phyloP scores from a whole-genome alignment of 1,140 invertebrate species.

The Hermetia illucens region DNA sequence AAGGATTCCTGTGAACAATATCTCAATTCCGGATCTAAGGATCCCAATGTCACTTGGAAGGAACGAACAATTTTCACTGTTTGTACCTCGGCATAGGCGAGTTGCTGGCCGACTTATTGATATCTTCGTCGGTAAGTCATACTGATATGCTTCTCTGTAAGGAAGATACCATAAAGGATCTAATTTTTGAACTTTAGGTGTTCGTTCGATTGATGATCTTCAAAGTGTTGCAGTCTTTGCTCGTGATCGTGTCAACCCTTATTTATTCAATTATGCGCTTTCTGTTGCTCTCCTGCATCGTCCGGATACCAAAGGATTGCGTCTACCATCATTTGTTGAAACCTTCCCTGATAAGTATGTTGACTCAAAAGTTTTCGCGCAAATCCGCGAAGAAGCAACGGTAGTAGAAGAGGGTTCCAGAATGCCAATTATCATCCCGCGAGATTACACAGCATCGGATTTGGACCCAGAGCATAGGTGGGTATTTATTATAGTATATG shows the following conservation, averaged over 20 bases:
- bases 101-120: constrained; percentile 54
- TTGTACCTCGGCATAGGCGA: constrained; percentile 52
- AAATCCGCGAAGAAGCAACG: constrained; percentile 52
- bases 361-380: constrained; percentile 51
- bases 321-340: constrained; percentile 52
- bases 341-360: constrained; percentile 67
- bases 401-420: constrained; percentile 45
- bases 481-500: no score
- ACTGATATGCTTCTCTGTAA: neutral
- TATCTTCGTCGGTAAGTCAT: constrained; percentile 45
- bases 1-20: constrained; percentile 43
- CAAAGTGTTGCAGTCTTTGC: constrained; percentile 52
- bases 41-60: constrained; percentile 48
- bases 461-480: constrained; percentile 60
- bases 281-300: constrained; percentile 63
- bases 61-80: constrained; percentile 57
- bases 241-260: constrained; percentile 58
- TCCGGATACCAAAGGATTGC: constrained; percentile 53
- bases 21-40: constrained; percentile 50
- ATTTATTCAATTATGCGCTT: constrained; percentile 61
- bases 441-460: constrained; percentile 57
- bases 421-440: constrained; percentile 50
- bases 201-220: constrained; percentile 55
- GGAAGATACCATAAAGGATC: no score
- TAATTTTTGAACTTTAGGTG: constrained; percentile 33